Percentiles rank a stretch among this genome's conserved stretches.
Evolutionary conservation across 1,140 invertebrate species (phyloP).

Genomic region (Oncopodura yosiiana): DNA sequence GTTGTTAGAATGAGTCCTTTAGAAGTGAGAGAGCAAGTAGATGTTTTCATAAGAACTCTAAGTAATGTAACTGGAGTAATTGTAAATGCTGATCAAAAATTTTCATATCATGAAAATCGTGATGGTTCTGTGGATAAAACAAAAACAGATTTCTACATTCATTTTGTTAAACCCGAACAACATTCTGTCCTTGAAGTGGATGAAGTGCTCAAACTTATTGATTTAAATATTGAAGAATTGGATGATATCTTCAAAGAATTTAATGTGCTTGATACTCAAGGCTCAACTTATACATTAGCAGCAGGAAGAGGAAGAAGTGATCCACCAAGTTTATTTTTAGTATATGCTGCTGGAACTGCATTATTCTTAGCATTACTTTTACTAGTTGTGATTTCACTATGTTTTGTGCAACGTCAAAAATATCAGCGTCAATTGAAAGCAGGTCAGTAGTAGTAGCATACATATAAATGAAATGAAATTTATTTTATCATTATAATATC

Average conservation of each 20-base stretch:
- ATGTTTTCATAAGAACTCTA: constrained; percentile 64
- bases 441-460: too few species aligned
- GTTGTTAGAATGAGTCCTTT: constrained; percentile 78
- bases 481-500: too few species aligned
- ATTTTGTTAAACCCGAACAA: constrained; percentile 77
- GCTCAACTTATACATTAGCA: constrained; percentile 43
- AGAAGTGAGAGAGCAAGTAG: constrained; percentile 67
- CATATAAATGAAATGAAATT: too few species aligned
- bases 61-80: constrained; percentile 78
- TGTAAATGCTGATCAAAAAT: constrained; percentile 80
- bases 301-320: constrained; percentile 50
- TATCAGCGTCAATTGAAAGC: constrained; percentile 83
- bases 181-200: constrained; percentile 54
- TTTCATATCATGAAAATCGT: constrained; percentile 81
- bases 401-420: constrained; percentile 67
- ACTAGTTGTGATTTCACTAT: constrained; percentile 64
- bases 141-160: constrained; percentile 85
- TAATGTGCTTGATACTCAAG: constrained; percentile 77
- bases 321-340: constrained; percentile 44
- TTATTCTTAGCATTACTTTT: constrained; percentile 66
- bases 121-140: constrained; percentile 88
- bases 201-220: constrained; percentile 71
- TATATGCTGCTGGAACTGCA: constrained; percentile 70
- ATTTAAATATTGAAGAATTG: constrained; percentile 80
- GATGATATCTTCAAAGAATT: constrained; percentile 84